These are phyloP conservation scores for Psittacara wagleri DNA, from an alignment of 2,113 vertebrate genomes.

Conservation along the genomic window DNA sequence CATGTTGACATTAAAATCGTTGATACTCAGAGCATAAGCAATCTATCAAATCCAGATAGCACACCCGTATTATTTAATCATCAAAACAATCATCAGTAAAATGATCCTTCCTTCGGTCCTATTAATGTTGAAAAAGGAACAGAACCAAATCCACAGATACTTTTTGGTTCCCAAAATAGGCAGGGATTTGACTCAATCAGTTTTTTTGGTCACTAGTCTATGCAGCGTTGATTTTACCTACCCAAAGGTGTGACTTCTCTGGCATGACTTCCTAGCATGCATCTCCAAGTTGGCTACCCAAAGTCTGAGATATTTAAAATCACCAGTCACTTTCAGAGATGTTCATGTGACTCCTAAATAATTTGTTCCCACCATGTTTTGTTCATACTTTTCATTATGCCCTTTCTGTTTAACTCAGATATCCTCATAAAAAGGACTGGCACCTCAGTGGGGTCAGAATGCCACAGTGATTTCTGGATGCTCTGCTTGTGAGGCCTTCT, in stretches of 20 bases:
- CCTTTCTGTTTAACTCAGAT: neutral
- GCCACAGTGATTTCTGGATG: neutral
- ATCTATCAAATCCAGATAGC: neutral
- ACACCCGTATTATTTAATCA: neutral
- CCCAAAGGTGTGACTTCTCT: neutral
- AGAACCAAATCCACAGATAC: neutral
- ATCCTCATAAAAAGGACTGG: accelerated
- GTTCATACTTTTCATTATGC: neutral
- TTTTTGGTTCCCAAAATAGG: neutral
- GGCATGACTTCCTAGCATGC: neutral
- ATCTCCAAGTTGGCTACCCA: neutral
- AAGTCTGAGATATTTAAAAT: neutral
- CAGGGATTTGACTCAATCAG: neutral
- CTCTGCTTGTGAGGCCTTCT: neutral
- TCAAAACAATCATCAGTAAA: neutral
- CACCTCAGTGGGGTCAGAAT: accelerated
- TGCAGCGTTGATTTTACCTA: neutral
- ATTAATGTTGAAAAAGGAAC: neutral
- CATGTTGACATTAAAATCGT: neutral
- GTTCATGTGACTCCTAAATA: neutral
- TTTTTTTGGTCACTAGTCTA: neutral
- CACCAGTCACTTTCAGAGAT: neutral
- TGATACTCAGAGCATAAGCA: neutral
- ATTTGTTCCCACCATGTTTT: neutral
- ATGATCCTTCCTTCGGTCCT: neutral